Conservation (phyloP, 2,797 vertebrate species). For the Centroberyx gerrardi region DNA sequence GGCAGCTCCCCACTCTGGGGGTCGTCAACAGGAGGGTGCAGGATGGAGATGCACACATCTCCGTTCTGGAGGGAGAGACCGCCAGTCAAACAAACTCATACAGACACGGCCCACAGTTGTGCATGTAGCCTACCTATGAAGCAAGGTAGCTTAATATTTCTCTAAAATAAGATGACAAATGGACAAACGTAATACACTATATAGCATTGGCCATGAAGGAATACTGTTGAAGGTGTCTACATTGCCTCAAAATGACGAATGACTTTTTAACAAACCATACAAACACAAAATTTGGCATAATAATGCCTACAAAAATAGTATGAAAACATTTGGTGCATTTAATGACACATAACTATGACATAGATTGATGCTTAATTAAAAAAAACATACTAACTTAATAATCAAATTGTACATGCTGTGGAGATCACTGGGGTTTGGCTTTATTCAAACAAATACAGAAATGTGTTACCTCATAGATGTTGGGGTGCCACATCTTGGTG, state of each 20-base stretch:
- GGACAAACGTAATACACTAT: not conserved
- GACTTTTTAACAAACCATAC: not conserved
- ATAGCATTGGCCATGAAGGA: not conserved
- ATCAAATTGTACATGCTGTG: too few relatives aligned
- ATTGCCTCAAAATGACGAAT: not conserved
- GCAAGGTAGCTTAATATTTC: not conserved
- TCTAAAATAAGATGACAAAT: not conserved
- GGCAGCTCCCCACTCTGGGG: conserved; percentile 98
- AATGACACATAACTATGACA: not conserved
- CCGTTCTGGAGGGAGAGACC: conserved; percentile 88
- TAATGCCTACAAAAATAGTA: not conserved
- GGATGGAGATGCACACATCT: conserved; percentile 99
- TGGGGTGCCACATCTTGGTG: conserved; percentile 99
- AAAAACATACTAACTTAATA: too few relatives aligned
- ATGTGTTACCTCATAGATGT: conserved; percentile 96
- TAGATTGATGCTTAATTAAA: not conserved
- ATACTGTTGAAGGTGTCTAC: not conserved
- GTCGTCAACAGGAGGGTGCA: conserved; percentile 98
- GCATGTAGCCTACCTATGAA: not conserved
- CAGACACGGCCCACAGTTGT: not conserved
- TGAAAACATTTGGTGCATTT: not conserved
- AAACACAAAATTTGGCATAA: not conserved
- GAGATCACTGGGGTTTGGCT: not conserved
- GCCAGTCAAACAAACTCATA: not conserved
- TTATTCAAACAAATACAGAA: not conserved